Conservation (phyloP, 2,888 invertebrate species). For the Spilarctia lutea region DNA sequence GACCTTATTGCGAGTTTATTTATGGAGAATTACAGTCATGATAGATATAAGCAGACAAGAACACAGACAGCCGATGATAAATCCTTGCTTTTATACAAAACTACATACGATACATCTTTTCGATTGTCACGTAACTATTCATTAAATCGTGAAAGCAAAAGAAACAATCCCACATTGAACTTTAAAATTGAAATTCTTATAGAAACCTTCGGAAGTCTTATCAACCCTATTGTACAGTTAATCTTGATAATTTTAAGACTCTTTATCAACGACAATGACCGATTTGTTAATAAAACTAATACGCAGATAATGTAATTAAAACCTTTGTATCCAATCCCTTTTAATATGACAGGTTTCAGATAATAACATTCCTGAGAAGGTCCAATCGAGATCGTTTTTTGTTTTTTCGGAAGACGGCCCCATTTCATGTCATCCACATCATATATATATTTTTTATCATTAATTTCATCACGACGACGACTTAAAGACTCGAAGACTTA, state of each 20-base stretch:
- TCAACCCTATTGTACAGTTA: background rate
- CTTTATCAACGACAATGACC: constrained; percentile 9
- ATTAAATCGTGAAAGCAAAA: background rate
- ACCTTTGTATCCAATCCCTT: background rate
- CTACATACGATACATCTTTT: no score
- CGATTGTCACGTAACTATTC: background rate
- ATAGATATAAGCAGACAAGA: no score
- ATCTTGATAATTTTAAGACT: constrained; percentile 6
- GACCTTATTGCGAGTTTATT: no score
- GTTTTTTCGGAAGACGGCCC: no score
- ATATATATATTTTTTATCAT: no score
- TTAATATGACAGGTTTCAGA: background rate
- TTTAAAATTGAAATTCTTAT: background rate
- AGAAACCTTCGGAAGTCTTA: background rate
- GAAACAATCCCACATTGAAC: background rate
- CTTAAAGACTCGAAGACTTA: no score
- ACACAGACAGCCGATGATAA: no score
- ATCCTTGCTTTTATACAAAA: no score
- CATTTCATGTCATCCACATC: no score
- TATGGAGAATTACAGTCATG: no score
- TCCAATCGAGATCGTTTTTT: no score
- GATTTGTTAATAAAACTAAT: constrained; percentile 4
- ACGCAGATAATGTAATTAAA: background rate
- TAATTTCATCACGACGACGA: no score
- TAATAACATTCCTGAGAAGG: background rate